Evolutionary conservation across 2,888 invertebrate genomes (phyloP), one percentile per base, ranked within the genome.

Genomic region (Tipula unca): DNA sequence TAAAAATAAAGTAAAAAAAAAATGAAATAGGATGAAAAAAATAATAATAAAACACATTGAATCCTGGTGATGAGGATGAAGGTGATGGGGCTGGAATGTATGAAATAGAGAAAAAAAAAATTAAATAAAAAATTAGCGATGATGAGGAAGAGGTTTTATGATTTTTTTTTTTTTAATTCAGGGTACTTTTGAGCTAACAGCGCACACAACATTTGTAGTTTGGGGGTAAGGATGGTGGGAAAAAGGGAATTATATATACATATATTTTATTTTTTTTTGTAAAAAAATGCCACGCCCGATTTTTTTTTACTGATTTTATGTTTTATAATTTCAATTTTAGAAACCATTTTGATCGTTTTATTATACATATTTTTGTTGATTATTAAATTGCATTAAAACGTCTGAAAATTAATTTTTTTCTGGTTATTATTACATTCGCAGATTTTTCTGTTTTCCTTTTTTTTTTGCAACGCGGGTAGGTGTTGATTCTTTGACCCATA

Each of bases 251-350:
- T 69, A 69, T 69, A 69, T 48, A 69, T 69, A n/a, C n/a, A n/a
- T n/a, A n/a, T n/a, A n/a, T n/a, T n/a, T n/a, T n/a, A n/a, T n/a
- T n/a, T 69, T 69, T 69, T 25, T 69, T 25, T 69, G 25, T 69
- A 8, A 25, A 25, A 54, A 69, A 69, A 69, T 69, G 69, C 69
- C 69, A 69, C 69, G 69, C 69, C 69, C 69, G 69, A 69, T 69
- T 69, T 69, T 69, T 69, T 69, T 69, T 69, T 69, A 69, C 69
- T 69, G 69, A 69, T 69, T 69, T 69, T 69, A 69, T 69, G 25
- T 69, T 69, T 69, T 69, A 69, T 69, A 69, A 69, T 69, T 69
- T 69, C 69, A 69, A 69, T 69, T 69, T 69, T 69, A 69, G 69
- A 69, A 69, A 69, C 69, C 69, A 69, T 69, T 69, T 69, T 69